Conservation (phyloP, 1,140 invertebrate genomes). For the Eufriesea mexicana region DNA sequence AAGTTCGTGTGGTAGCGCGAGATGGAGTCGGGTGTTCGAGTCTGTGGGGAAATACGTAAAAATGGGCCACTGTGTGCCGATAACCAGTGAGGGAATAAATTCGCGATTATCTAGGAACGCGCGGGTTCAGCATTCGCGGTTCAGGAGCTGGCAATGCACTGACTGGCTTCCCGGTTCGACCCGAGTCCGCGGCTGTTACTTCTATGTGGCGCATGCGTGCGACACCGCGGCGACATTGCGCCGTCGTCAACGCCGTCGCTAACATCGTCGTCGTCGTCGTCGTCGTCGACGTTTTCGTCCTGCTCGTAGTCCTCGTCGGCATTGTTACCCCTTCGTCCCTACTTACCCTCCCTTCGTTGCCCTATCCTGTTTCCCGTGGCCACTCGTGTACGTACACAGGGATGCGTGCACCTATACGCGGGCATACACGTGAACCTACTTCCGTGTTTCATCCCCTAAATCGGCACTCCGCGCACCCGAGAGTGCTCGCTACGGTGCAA, state of each 20-base stretch:
- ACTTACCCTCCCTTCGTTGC: not conserved
- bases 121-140: conserved; percentile 68
- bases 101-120: conserved; percentile 22
- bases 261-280: conserved; percentile 61
- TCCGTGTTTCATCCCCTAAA: conserved; percentile 79
- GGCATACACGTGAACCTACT: conserved; percentile 55
- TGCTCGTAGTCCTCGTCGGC: conserved; percentile 41
- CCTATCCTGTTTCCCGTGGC: conserved; percentile 4
- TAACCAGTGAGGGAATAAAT: conserved; percentile 27
- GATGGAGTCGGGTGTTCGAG: conserved; percentile 26
- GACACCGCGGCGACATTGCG: conserved; percentile 71
- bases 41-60: conserved; percentile 16
- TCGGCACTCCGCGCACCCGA: conserved; percentile 69
- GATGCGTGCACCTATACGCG: conserved; percentile 16
- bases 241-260: conserved; percentile 71
- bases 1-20: conserved; percentile 9
- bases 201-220: conserved; percentile 76
- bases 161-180: conserved; percentile 79
- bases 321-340: conserved; percentile 43
- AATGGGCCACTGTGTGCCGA: not conserved
- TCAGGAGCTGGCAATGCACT: conserved; percentile 79
- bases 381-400: conserved; percentile 8
- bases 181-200: conserved; percentile 76
- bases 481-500: not conserved
- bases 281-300: conserved; percentile 47